Conservation (phyloP, 2,888 invertebrate genomes). For the Stomorhina lunata region DNA sequence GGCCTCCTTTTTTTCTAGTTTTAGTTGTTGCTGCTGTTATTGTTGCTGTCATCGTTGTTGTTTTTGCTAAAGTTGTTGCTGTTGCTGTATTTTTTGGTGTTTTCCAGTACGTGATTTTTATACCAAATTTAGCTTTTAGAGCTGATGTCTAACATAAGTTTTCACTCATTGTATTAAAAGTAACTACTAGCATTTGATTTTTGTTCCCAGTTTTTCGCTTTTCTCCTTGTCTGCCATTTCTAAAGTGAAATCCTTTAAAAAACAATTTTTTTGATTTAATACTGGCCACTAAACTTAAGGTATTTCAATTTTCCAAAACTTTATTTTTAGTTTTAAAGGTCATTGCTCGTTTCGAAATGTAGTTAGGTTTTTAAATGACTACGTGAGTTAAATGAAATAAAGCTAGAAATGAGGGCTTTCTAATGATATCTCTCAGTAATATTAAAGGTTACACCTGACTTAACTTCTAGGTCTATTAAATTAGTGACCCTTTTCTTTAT, state of each 20-base stretch:
- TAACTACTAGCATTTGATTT: conserved; percentile 32
- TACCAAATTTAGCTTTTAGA: conserved; percentile 51
- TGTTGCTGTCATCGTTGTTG: neutral
- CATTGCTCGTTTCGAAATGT: neutral
- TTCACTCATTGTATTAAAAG: conserved; percentile 35
- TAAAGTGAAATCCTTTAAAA: neutral
- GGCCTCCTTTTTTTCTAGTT: conserved; percentile 14
- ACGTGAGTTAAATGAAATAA: too few relatives aligned
- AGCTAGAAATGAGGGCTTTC: too few relatives aligned
- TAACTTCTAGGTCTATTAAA: too few relatives aligned
- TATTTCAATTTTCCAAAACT: neutral
- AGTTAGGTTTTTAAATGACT: too few relatives aligned
- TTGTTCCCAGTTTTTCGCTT: too few relatives aligned
- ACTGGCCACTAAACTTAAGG: neutral
- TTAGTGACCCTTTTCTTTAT: too few relatives aligned
- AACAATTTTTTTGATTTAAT: conserved; percentile 11
- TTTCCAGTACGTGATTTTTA: conserved; percentile 60
- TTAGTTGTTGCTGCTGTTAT: conserved; percentile 3
- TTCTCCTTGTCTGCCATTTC: too few relatives aligned
- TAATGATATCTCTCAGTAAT: too few relatives aligned
- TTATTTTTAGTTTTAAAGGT: neutral
- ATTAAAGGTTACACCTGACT: too few relatives aligned
- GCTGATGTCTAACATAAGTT: conserved; percentile 47
- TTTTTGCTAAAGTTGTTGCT: conserved; percentile 40
- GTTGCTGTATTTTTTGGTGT: conserved; percentile 54